A percentile compares a stretch with the other conserved stretches of the same genome.
Conservation (phyloP, 2,113 vertebrate genomes). For the Mungos mungo region DNA sequence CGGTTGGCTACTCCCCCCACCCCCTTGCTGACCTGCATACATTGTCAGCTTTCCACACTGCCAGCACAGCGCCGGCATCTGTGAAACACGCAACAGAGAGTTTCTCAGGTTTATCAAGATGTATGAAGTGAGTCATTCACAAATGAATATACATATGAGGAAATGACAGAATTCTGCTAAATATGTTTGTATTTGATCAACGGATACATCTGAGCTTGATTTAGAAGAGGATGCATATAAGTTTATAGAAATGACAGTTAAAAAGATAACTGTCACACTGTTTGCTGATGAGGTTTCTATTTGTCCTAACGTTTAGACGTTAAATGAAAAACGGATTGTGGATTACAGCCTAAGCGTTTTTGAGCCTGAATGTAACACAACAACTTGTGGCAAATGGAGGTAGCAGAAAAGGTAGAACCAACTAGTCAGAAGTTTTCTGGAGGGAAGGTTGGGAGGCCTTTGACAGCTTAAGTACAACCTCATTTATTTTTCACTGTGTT, state of each 20-base stretch:
- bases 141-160: slow-evolving; percentile 82
- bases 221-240: slow-evolving; percentile 75
- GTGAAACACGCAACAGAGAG: slow-evolving; percentile 81
- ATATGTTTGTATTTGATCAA: slow-evolving; percentile 83
- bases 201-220: slow-evolving; percentile 75
- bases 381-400: slow-evolving; percentile 20
- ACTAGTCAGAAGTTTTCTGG: neutral
- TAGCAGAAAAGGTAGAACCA: neutral
- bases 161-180: slow-evolving; percentile 80
- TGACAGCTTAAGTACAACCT: slow-evolving; percentile 9
- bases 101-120: slow-evolving; percentile 79
- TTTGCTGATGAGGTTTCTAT: slow-evolving; percentile 78
- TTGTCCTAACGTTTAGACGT: slow-evolving; percentile 78
- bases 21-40: slow-evolving; percentile 68
- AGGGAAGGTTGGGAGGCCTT: neutral
- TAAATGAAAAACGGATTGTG: slow-evolving; percentile 66
- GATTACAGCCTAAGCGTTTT: slow-evolving; percentile 58
- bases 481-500: slow-evolving; percentile 51
- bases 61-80: slow-evolving; percentile 63
- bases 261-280: slow-evolving; percentile 79
- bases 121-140: slow-evolving; percentile 79
- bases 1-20: slow-evolving; percentile 65
- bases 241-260: slow-evolving; percentile 81
- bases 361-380: slow-evolving; percentile 63
- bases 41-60: slow-evolving; percentile 66